phyloP scores from a whole-genome alignment of 1,140 invertebrate species.

The Drosophila bipectinata region DNA sequence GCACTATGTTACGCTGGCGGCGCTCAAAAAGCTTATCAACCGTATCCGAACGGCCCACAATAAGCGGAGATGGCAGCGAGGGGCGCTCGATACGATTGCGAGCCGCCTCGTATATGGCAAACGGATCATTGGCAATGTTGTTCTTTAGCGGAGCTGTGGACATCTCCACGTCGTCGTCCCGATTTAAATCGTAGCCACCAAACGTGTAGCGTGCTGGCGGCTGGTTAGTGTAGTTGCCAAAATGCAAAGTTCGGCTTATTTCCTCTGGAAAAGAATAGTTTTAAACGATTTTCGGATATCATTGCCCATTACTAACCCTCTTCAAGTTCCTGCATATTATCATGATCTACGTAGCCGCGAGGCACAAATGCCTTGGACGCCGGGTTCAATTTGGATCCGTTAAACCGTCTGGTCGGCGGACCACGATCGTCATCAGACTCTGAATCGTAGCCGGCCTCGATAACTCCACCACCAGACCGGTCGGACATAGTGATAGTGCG shows the following conservation, averaged over 20 bases:
- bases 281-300: not conserved
- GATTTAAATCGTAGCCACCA: constrained; percentile 42
- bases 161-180: constrained; percentile 51
- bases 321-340: constrained; percentile 80
- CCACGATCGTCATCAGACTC: not conserved
- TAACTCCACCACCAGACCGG: constrained; percentile 1
- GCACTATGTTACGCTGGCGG: constrained; percentile 55
- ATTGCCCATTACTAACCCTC: constrained; percentile 58
- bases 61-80: constrained; percentile 32
- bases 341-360: constrained; percentile 76
- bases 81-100: constrained; percentile 65
- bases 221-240: constrained; percentile 49
- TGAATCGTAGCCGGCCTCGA: constrained; percentile 34
- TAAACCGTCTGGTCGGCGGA: not conserved
- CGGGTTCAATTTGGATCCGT: constrained; percentile 16
- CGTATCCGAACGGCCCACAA: constrained; percentile 26
- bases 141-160: constrained; percentile 16
- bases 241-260: constrained; percentile 49
- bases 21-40: constrained; percentile 49
- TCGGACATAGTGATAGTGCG: constrained; percentile 56
- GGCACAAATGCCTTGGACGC: constrained; percentile 62
- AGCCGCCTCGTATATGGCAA: constrained; percentile 73
- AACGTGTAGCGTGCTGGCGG: constrained; percentile 18
- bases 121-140: constrained; percentile 57
- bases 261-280: constrained; percentile 59